Conservation (phyloP, 2,888 invertebrate genomes). For the Cheilosia variabilis region DNA sequence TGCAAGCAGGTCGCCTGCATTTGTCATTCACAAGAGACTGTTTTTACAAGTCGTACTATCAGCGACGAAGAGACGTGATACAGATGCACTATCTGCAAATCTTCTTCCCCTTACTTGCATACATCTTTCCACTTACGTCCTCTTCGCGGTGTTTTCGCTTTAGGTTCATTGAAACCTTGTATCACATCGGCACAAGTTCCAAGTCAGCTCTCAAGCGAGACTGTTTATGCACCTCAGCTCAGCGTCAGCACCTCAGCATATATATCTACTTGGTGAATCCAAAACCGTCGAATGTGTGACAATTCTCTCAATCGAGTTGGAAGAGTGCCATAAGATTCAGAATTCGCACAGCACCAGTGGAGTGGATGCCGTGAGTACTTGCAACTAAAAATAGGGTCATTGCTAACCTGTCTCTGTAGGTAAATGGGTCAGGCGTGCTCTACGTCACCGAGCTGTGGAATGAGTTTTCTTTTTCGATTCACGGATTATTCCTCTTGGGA, state of each 20-base stretch:
- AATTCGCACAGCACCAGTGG: conserved; percentile 7
- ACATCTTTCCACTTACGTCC: conserved; percentile 35
- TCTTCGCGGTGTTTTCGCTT: conserved; percentile 43
- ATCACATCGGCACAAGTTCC: conserved; percentile 9
- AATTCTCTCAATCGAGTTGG: conserved; percentile 41
- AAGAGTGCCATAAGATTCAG: conserved; percentile 13
- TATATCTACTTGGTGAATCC: background rate
- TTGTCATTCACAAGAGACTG: conserved; percentile 51
- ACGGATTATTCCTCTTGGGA: conserved; percentile 36
- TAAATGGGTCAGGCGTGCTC: conserved; percentile 78
- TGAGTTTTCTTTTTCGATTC: conserved; percentile 74
- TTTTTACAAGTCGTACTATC: conserved; percentile 4
- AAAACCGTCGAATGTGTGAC: conserved; percentile 49
- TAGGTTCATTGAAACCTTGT: conserved; percentile 37
- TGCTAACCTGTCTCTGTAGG: conserved; percentile 76
- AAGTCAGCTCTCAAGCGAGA: conserved; percentile 17
- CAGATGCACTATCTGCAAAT: conserved; percentile 16
- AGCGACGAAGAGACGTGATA: conserved; percentile 13
- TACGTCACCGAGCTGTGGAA: conserved; percentile 72
- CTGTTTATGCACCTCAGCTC: background rate
- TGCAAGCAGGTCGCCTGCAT: conserved; percentile 58
- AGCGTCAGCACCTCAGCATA: background rate
- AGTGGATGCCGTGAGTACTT: conserved; percentile 25
- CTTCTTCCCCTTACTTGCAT: conserved; percentile 2
- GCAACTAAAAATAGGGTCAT: conserved; percentile 74